Conservation (phyloP, 2,888 invertebrate genomes). For the Colletes collaris region DNA sequence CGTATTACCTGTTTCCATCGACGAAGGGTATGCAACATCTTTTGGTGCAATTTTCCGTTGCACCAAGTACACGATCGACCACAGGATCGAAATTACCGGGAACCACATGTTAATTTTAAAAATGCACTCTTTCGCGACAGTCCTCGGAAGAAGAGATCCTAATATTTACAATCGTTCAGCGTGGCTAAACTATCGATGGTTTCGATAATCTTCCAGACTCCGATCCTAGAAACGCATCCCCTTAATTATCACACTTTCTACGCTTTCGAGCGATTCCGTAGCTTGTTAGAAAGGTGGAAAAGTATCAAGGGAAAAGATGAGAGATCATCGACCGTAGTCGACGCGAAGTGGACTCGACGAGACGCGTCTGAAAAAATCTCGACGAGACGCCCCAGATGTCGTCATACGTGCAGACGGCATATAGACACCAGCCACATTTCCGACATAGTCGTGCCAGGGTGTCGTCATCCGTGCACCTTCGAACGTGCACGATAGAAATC, state of each 20-base stretch:
- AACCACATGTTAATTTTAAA: conserved; percentile 71
- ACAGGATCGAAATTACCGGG: conserved; percentile 72
- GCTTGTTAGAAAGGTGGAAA: conserved; percentile 27
- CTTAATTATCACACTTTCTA: neutral
- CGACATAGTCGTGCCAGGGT: neutral
- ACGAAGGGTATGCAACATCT: conserved; percentile 28
- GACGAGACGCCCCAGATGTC: conserved; percentile 36
- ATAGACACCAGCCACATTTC: conserved; percentile 27
- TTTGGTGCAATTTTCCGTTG: conserved; percentile 58
- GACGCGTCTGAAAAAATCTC: conserved; percentile 46
- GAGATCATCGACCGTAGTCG: conserved; percentile 51
- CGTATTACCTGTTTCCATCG: conserved; percentile 48
- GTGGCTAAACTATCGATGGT: neutral
- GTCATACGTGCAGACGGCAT: conserved; percentile 24
- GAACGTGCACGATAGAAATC: neutral
- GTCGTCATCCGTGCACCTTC: conserved; percentile 1
- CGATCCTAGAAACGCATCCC: too few relatives aligned
- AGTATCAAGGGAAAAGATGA: conserved; percentile 13
- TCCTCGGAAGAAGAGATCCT: neutral
- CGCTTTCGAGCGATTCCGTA: neutral
- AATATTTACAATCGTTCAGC: neutral
- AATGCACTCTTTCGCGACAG: neutral
- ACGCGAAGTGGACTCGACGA: conserved; percentile 29
- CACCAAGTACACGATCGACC: conserved; percentile 72
- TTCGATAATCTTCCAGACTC: neutral